These are phyloP conservation scores for Circaetus cinerascens DNA, from an alignment of 2,113 vertebrate genomes.

Conservation along the genomic window DNA sequence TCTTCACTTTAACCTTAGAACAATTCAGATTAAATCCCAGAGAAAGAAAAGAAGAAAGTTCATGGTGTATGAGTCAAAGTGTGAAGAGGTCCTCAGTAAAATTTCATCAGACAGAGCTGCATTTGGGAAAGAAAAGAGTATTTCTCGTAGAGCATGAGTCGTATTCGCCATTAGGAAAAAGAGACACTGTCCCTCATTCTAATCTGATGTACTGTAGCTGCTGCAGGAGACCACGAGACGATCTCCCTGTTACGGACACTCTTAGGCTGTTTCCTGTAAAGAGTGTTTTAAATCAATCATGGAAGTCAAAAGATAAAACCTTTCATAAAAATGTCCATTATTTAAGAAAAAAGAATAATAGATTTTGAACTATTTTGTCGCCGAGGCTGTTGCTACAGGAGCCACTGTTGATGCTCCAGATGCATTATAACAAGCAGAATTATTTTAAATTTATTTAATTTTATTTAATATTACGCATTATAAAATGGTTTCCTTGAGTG, in stretches of 20 bases:
- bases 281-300: not conserved
- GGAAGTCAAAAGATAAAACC: not conserved
- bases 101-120: not conserved
- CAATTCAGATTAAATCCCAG: not conserved
- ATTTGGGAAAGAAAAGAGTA: not conserved
- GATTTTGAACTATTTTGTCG: not conserved
- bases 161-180: not conserved
- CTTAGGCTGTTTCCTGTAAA: not conserved
- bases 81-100: not conserved
- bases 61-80: not conserved
- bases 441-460: not conserved
- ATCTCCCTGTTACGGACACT: not conserved
- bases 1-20: not conserved
- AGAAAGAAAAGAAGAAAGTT: not conserved
- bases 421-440: not conserved
- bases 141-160: accelerated
- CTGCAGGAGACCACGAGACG: not conserved
- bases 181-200: not conserved
- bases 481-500: not conserved
- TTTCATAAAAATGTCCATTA: not conserved
- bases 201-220: not conserved
- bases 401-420: not conserved
- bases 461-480: not conserved
- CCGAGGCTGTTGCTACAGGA: not conserved
- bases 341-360: not conserved